phyloP scores from a whole-genome alignment of 2,797 vertebrate genomes.

The Mus spretus region DNA sequence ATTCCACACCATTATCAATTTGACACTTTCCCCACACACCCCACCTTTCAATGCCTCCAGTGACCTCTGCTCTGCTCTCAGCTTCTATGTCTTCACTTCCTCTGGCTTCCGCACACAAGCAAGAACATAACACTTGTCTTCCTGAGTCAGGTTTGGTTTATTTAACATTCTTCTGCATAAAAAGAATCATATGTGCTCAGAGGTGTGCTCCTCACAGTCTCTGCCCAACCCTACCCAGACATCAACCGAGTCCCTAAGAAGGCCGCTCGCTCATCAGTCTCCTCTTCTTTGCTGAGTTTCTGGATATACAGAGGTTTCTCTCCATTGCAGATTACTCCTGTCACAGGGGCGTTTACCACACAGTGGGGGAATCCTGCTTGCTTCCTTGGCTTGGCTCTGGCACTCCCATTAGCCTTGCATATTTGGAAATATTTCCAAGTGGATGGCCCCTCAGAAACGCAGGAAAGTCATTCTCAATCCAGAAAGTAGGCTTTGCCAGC shows the following conservation, averaged over 20 bases:
- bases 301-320: too few relatives aligned
- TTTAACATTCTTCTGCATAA: not conserved
- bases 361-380: not conserved
- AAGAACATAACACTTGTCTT: not conserved
- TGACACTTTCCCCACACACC: accelerated
- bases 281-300: not conserved
- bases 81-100: not conserved
- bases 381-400: not conserved
- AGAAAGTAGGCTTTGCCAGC: not conserved
- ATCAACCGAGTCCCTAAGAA: not conserved
- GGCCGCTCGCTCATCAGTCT: not conserved
- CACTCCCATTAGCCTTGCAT: not conserved
- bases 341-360: not conserved
- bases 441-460: not conserved
- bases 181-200: not conserved
- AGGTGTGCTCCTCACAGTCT: accelerated
- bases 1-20: not conserved
- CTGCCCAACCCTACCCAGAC: not conserved
- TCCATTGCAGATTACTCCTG: not conserved
- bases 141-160: too few relatives aligned
- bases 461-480: not conserved
- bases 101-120: too few relatives aligned
- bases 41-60: not conserved
- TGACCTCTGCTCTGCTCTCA: not conserved
- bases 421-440: not conserved